Evolutionary conservation across 2,888 invertebrate genomes (phyloP), one percentile per base, ranked within the genome.

Genomic region (Altica lythri): DNA sequence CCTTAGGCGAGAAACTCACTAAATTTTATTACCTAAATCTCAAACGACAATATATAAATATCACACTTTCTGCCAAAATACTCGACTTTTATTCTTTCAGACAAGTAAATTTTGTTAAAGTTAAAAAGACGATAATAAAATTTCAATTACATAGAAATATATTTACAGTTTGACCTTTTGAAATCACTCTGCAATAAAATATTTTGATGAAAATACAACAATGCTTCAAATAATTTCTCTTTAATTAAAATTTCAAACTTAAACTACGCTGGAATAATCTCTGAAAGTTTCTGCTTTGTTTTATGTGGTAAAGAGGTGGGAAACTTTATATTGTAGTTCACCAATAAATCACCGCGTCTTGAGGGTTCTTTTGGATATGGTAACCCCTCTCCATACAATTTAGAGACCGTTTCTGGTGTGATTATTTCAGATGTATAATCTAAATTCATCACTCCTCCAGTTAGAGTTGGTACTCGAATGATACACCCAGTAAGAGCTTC

Each of bases 361-460:
- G 86, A 85, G 0, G 93, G 90, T 67, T 95, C 94, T 78, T 96
- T 96, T 0, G 95, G 93, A 76, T 86, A 86, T 0, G 96, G 96
- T 55, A 97, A 79, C 1, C 97, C 96, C 64, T 90, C 37, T 3
- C 92, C 92, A 2, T 84, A 83, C 67, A 96, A 87, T 68, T 92
- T 81, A 72, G 90, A 91, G 6, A 89, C 85, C 40, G 89, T 89
- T 64, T 85, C 87, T 1, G 96, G 95, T 71, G 90, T 93, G 43
- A 95, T 85, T 35, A 93, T 82, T 71, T 92, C 90, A 63, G 85
- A 83, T 45, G 81, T 83, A 12, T 89, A 81, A 69, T 89, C 86
- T 35, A 93, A 79, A 17, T 18, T 17, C 8, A 47, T 10, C 66
- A 85, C 86, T 54, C 89, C 87, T 5, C 90, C 91, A 12, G 84